Base-by-base conservation (phyloP, 2,888 invertebrate genomes). In the Rugalucina vietnamica region DNA sequence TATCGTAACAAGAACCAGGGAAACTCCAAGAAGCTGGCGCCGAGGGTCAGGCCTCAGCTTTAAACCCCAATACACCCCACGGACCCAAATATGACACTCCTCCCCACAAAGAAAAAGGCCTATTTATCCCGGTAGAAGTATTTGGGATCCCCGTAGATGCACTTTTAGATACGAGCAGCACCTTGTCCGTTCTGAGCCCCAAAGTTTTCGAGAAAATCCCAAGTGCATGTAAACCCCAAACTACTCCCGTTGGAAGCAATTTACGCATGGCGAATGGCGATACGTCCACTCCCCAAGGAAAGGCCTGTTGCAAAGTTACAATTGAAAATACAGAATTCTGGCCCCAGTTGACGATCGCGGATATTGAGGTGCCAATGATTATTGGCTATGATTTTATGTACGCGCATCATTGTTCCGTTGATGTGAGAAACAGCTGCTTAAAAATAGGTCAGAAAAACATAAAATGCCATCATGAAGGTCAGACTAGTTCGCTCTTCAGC, bases 41-140 rank as follows among this genome's bases (percentile, higher is more conserved):
- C 72, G 72, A 12, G 72, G 72, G 72, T 72, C 72, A 49, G 49
- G 72, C 69, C 69, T 54, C 71, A 71, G 57, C 74, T 60, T n/a
- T n/a, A n/a, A n/a, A n/a, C n/a, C n/a, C n/a, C n/a, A n/a, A n/a
- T n/a, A n/a, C n/a, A n/a, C n/a, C n/a, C n/a, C n/a, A 32, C 65
- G 34, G 34, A 32, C 34, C 32, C 65, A 34, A 1, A 1, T 34
- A 32, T 18, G 34, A 65, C 3, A 29, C 60, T 29, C 24, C 24
- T 2, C 29, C 27, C 29, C 1, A 2, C 18, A 36, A 70, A 21
- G 37, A 39, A 43, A 49, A 37, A 2, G 72, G 43, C 29, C 24
- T 72, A 49, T 72, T 39, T 43, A 49, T 72, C 3, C 3, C 24
- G 5, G 29, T 72, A 37, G 29, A 72, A 8, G 29, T 39, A 27